Evolutionary conservation across 2,113 vertebrate species (phyloP), one percentile per base, ranked within the genome.

Genomic region (Alectura lathami): DNA sequence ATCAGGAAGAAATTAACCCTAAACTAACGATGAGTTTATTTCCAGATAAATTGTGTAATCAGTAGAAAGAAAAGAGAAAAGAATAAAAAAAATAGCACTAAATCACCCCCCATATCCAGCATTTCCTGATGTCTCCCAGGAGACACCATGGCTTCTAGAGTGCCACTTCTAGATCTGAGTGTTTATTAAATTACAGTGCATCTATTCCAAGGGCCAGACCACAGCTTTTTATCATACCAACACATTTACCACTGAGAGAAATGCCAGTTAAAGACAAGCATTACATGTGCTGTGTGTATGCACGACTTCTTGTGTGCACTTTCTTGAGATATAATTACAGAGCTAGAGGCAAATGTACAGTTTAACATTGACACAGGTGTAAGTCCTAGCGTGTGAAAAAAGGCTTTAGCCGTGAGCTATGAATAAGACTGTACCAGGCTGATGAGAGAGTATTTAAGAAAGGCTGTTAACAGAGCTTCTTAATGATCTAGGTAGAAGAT

Each of bases 11-110:
- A 24, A 84, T 68, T 64, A 88, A 74, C 10, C 8, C 15, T 89
- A 78, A 95, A 75, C 18, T 40, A 70, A 29, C 29, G 94, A 23
- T 30, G 23, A 54, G 21, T 76, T 92, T 76, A 50, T 63, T 80
- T 83, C 38, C 54, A 43, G 21, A 18, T 42, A 80, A 83, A 74
- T 8, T 27, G 7, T 66, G 23, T 62, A 66, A 85, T 83, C 21
- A 29, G 24, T 40, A 38, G 23, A 51, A 53, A 21, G 4, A 5
- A 10, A 22, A 15, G 17, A 67, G 30, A 2, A 29, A 84, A 38
- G 5, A 42, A 24, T 17, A 34, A 43, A 38, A 43, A 38, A 56
- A 1, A 0, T 3, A 57, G 40, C 54, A 30, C 15, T 34, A 43
- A 67, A 63, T n/a, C 17, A 30, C 6, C 36, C 4, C 16, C 6